Evolutionary conservation across 2,888 invertebrate species (phyloP).

Genomic region (Hemistola chrysoprasaria): DNA sequence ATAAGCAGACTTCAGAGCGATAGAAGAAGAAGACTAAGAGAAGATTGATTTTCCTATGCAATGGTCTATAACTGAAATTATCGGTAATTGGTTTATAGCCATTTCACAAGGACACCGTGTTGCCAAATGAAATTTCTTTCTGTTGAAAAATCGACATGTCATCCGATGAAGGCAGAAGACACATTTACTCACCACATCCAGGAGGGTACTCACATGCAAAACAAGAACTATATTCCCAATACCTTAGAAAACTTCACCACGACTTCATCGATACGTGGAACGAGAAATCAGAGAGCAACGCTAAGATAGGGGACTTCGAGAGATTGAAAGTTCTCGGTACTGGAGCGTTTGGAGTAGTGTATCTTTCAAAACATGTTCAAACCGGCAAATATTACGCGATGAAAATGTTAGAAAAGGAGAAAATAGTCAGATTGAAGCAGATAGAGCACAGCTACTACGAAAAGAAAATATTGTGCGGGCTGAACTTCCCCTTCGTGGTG

Average conservation of each 20-base stretch:
- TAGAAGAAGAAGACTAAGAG: too few relatives aligned
- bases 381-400: constrained; percentile 88
- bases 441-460: constrained; percentile 94
- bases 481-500: constrained; percentile 94
- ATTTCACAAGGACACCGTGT: too few relatives aligned
- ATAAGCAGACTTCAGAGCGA: too few relatives aligned
- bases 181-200: constrained; percentile 27
- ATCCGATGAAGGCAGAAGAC: constrained; percentile 37
- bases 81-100: too few relatives aligned
- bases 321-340: constrained; percentile 89
- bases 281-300: constrained; percentile 46
- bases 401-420: constrained; percentile 94
- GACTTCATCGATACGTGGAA: constrained; percentile 71
- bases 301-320: constrained; percentile 84
- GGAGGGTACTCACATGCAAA: constrained; percentile 54
- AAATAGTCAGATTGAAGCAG: constrained; percentile 93
- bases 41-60: too few relatives aligned
- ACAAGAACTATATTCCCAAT: constrained; percentile 60
- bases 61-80: too few relatives aligned
- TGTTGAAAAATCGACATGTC: constrained; percentile 34
- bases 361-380: constrained; percentile 83
- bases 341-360: constrained; percentile 95
- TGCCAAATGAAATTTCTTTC: constrained; percentile 25
- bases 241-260: constrained; percentile 57
- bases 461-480: constrained; percentile 91